Base-by-base conservation (phyloP, 2,113 vertebrate genomes). In the Himantopus leucocephalus region DNA sequence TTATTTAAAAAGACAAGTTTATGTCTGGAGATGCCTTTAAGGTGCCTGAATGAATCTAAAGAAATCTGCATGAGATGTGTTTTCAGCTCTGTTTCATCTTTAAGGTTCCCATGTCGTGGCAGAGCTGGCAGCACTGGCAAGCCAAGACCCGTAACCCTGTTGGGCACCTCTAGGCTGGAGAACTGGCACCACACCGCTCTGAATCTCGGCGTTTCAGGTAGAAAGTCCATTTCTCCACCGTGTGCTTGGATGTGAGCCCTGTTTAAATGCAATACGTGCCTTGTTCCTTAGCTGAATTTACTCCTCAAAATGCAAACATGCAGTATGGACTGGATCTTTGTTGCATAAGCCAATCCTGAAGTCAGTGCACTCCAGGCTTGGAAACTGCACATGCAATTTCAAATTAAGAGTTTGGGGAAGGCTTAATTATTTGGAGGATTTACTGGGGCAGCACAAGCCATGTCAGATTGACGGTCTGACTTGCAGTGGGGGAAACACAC, bases 1-100 rank as follows among this genome's bases (percentile, higher is more conserved):
- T 82, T 13, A 62, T 92, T 94, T 84, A 47, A 94, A 96, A 97
- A 84, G 70, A 83, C 58, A 93, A 95, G 70, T 89, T 95, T 52
- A 50, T 91, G 58, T 83, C 55, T 75, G 88, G 67, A 96, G 58
- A 79, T 88, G 64, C 56, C 71, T 94, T 94, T 84, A 47, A 95
- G 68, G 73, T 32, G 37, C 74, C 48, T 71, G 43, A 94, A 94
- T 79, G 10, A 77, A 84, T 70, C 55, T 84, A 21, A 94, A 80
- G 55, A 86, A 92, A 75, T 50, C 56, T 55, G 43, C n/a, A 30
- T n/a, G 47, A 92, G 35, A 55, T 63, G 18, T 19, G 43, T 88
- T 90, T 71, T 50, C 70, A 85, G 8, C 35, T 88, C 53, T 37
- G 94, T 79, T 92, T 71, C 50, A 10, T 82, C 76, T 89, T 82